These are phyloP conservation scores for Tragopan temminckii DNA, from an alignment of 2,797 vertebrate genomes.

Conservation along the genomic window DNA sequence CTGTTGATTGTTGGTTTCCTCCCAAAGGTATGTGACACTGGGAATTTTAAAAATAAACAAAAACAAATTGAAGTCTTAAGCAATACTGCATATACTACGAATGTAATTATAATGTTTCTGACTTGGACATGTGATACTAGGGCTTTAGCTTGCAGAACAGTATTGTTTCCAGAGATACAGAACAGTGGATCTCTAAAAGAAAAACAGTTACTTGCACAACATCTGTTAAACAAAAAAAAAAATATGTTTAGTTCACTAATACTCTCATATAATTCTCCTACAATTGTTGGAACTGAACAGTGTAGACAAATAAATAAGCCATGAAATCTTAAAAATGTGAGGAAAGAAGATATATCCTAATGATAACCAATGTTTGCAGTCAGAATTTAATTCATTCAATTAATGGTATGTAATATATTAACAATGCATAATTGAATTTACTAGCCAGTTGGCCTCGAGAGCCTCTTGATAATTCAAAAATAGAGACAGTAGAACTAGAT, in stretches of 20 bases:
- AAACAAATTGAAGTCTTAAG: constrained; percentile 5
- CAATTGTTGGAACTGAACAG: background rate
- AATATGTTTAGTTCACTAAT: background rate
- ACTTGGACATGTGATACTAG: background rate
- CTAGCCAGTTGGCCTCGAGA: background rate
- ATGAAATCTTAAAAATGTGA: background rate
- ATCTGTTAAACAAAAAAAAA: background rate
- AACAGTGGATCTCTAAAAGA: background rate
- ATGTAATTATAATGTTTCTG: background rate
- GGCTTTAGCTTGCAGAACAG: background rate
- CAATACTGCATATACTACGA: background rate
- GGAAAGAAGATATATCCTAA: background rate
- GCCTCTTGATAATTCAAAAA: background rate
- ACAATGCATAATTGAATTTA: background rate
- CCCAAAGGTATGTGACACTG: background rate
- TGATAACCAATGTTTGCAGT: background rate
- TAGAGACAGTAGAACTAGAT: background rate
- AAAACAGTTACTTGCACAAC: background rate
- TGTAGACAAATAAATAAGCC: background rate
- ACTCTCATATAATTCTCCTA: background rate
- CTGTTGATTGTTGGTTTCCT: background rate
- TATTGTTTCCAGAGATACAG: background rate
- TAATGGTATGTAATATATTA: background rate
- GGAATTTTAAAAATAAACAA: background rate
- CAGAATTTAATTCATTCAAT: background rate